Conservation (phyloP, 2,113 vertebrate species). For the Carassius gibelio region DNA sequence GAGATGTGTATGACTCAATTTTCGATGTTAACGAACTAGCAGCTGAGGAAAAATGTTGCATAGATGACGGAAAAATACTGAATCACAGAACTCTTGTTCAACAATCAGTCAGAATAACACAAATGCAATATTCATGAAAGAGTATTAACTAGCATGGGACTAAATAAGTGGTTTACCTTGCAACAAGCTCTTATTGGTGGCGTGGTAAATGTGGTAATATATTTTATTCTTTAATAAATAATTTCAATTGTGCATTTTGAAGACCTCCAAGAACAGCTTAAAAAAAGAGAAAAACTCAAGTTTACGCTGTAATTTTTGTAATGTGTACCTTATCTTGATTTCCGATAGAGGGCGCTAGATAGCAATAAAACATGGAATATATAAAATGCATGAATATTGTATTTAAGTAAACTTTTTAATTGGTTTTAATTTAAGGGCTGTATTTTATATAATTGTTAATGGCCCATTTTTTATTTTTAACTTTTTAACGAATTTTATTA, state of each 20-base stretch:
- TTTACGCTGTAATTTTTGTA: neutral
- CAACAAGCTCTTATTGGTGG: neutral
- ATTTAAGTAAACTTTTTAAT: no score
- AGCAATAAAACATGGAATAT: neutral
- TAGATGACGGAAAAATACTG: neutral
- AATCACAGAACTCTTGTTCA: neutral
- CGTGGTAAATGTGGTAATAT: neutral
- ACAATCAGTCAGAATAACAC: neutral
- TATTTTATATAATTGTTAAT: neutral
- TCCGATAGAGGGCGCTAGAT: slow-evolving; percentile 10
- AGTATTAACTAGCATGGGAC: neutral
- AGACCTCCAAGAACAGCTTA: neutral
- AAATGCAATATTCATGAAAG: neutral
- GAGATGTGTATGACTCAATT: no score
- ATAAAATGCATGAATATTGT: neutral
- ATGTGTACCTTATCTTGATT: neutral
- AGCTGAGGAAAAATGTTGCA: neutral
- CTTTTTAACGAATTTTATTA: neutral
- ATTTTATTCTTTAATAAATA: neutral
- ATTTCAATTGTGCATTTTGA: neutral
- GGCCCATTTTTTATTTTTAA: neutral
- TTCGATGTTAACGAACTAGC: neutral
- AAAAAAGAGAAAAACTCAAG: neutral
- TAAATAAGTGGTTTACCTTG: neutral
- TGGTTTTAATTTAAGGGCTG: neutral